Evolutionary conservation across 2,797 vertebrate species (phyloP).

Genomic region (Fringilla coelebs): DNA sequence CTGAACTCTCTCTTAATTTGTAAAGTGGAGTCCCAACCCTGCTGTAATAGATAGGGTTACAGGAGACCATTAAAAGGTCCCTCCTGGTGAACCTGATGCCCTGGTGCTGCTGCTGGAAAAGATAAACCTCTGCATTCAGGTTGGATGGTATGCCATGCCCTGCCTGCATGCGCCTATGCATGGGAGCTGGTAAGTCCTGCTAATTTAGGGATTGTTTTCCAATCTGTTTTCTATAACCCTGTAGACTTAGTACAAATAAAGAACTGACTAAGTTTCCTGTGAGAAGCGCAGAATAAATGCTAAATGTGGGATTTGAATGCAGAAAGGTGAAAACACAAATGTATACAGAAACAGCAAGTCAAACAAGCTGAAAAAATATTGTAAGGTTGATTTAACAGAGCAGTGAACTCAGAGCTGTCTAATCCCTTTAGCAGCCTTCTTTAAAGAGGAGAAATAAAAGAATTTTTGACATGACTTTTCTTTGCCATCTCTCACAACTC

Average conservation of each 20-base stretch:
- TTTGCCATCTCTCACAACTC: not conserved
- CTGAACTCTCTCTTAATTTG: conserved; percentile 56
- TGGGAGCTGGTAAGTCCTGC: conserved; percentile 3
- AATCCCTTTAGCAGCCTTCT: conserved; percentile 41
- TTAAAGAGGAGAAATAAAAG: conserved; percentile 11
- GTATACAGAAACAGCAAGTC: conserved; percentile 46
- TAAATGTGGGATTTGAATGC: conserved; percentile 17
- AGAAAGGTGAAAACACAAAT: conserved; percentile 61
- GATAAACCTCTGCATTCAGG: conserved; percentile 11
- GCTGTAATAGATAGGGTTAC: conserved; percentile 31
- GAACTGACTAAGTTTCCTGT: conserved; percentile 23
- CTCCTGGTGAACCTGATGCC: conserved; percentile 54
- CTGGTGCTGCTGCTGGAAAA: conserved; percentile 49
- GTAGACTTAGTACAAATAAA: conserved; percentile 38
- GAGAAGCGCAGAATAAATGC: not conserved
- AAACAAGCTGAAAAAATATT: conserved; percentile 68
- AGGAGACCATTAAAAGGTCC: conserved; percentile 44
- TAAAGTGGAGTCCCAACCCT: not conserved
- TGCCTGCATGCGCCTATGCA: not conserved
- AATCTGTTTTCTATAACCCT: conserved; percentile 27
- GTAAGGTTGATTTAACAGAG: conserved; percentile 56
- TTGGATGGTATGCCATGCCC: not conserved
- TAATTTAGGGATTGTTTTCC: conserved; percentile 62
- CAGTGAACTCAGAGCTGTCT: conserved; percentile 46
- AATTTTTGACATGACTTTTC: conserved; percentile 1